Evolutionary conservation across 2,113 vertebrate genomes (phyloP).

Genomic region (Gymnobelideus leadbeateri): DNA sequence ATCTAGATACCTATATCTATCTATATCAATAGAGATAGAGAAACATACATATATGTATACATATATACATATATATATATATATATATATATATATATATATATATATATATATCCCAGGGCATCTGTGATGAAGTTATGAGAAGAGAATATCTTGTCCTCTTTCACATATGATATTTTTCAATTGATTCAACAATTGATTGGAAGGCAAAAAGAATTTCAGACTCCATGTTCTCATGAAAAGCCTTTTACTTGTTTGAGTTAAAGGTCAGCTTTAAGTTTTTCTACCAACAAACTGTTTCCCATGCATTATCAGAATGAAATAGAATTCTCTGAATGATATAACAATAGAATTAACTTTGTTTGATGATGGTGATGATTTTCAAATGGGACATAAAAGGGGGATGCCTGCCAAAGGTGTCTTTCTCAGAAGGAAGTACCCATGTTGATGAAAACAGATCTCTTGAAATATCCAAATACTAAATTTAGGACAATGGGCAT

Average conservation of each 20-base stretch:
- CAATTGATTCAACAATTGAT: background rate
- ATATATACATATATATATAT: too few species aligned
- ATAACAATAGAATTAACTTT: background rate
- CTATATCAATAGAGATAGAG: background rate
- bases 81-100: too few species aligned
- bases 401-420: background rate
- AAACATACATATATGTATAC: too few species aligned
- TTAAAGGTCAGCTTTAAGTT: background rate
- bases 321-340: background rate
- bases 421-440: background rate
- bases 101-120: background rate
- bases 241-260: background rate
- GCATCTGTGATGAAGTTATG: background rate
- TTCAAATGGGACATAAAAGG: background rate
- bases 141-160: background rate
- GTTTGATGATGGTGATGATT: background rate
- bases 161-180: background rate
- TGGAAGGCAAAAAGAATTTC: background rate
- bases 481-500: background rate
- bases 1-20: background rate
- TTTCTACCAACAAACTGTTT: background rate
- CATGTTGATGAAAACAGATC: background rate
- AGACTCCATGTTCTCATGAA: background rate
- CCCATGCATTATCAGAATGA: background rate
- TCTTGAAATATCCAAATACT: background rate